Evolutionary conservation across 2,888 invertebrate species (phyloP).

Genomic region (Standfussiana lucernea): DNA sequence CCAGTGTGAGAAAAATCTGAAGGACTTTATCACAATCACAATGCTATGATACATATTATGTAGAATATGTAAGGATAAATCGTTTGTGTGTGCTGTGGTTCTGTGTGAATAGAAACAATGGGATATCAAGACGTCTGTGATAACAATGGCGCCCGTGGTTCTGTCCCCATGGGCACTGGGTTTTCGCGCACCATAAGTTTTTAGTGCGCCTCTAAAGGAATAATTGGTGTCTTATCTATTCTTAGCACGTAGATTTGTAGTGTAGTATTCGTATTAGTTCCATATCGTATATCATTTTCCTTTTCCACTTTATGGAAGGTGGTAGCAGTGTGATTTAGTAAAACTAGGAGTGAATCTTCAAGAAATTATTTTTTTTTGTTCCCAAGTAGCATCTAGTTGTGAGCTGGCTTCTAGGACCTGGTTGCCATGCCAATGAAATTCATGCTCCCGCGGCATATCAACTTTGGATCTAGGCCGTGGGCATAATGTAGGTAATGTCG

Average conservation of each 20-base stretch:
- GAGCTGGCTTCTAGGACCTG: no score
- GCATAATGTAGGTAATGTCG: background rate
- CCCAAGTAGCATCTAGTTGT: background rate
- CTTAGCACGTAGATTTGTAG: background rate
- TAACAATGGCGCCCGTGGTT: conserved; percentile 58
- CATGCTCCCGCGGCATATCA: background rate
- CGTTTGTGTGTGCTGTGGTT: conserved; percentile 33
- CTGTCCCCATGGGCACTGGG: conserved; percentile 38
- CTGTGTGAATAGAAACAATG: conserved; percentile 63
- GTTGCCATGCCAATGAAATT: background rate
- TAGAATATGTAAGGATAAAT: conserved; percentile 50
- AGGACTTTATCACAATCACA: conserved; percentile 57
- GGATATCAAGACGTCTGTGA: conserved; percentile 55
- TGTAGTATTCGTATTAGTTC: background rate
- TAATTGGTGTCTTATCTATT: conserved; percentile 9
- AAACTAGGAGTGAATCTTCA: background rate
- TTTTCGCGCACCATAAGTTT: conserved; percentile 16
- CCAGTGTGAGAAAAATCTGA: conserved; percentile 51
- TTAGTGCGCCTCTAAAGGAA: conserved; percentile 9
- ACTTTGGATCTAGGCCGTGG: background rate
- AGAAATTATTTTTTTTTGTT: background rate
- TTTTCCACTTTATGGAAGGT: background rate
- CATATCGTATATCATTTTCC: background rate
- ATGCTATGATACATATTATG: conserved; percentile 44
- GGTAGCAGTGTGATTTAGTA: background rate